Evolutionary conservation across 2,888 invertebrate genomes (phyloP), one percentile per base, ranked within the genome.

Genomic region (Scelioninae gen. 2): DNA sequence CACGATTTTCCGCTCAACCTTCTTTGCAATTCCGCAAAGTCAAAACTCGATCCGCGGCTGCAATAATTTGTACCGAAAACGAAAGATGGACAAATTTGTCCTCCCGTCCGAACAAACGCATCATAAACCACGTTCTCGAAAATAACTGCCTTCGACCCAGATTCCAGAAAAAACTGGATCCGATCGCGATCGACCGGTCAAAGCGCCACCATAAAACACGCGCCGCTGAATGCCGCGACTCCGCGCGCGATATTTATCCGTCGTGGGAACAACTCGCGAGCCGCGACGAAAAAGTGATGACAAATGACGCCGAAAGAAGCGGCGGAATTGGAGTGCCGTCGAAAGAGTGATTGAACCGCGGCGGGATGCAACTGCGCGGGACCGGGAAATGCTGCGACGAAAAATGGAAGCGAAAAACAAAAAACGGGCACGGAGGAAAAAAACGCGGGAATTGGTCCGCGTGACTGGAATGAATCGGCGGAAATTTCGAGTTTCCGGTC

Each of bases 381-480:
- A n/a, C n/a, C 31, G 31, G 45, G 18, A 68, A 65, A 58, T 68
- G 50, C 46, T 45, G 67, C 18, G 41, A 46, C 15, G 39, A 9
- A 55, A 18, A 18, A 28, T 22, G 15, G 52, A 50, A 7, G 13
- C 33, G 37, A 2, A 0, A 52, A 52, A 22, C 35, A 52, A 37
- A 52, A 11, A n/a, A 10, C 9, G 48, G 18, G 22, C n/a, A 16
- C 10, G 57, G 6, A 31, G 35, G 13, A 16, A 41, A 16, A 22
- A 37, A 11, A 41, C 11, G 68, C 50, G 22, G 50, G 61, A 57
- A 82, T 82, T 80, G 76, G 74, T 67, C 79, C 79, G 78, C 81
- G 82, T 82, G 82, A 80, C 78, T 75, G 65, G 83, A 83, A 81
- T 82, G 76, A 77, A 76, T 76, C 65, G 67, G 45, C 43, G 61